A percentile compares a stretch with the other conserved stretches of the same genome.
Evolutionary conservation across 1,140 invertebrate species (phyloP).

Genomic region (Drosophila melanogaster): Release_6_plus_ISO1_MT NT_033777.3:25467001-25467500

Average conservation of each 20-base stretch:
- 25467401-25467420: neutral
- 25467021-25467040: slow-evolving; percentile 9
- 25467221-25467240: neutral
- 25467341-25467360: neutral
- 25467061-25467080: no score
- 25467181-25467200: no score
- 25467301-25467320: no score
- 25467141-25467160: no score
- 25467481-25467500: slow-evolving; percentile 18
- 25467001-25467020: slow-evolving; percentile 17
- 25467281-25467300: no score
- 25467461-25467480: slow-evolving; percentile 1
- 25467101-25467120: neutral
- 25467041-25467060: no score
- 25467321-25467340: no score
- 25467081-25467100: no score
- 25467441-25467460: neutral
- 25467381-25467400: neutral
- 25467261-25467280: no score
- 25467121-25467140: no score
- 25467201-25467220: neutral
- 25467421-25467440: neutral
- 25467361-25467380: neutral
- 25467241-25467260: no score
- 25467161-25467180: no score